These are phyloP conservation scores for Sorex maritimensis DNA, from an alignment of 2,797 vertebrate genomes.

Conservation along the genomic window DNA sequence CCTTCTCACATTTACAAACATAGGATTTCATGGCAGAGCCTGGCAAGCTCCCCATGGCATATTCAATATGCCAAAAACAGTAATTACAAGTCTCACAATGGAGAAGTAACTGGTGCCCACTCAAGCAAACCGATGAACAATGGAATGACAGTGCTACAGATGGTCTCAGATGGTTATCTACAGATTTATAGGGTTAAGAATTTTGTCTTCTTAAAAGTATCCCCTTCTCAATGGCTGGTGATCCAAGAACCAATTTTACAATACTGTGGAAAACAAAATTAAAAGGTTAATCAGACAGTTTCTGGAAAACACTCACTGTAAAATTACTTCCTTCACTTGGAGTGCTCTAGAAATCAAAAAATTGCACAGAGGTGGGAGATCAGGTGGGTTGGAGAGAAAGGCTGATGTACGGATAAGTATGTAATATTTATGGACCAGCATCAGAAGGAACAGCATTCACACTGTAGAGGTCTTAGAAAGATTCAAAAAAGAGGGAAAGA, in stretches of 20 bases:
- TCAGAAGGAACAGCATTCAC: no score
- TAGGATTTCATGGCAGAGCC: no score
- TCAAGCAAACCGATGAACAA: no score
- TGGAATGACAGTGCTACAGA: no score
- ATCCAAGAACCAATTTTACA: background rate
- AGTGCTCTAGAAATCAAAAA: constrained; percentile 33
- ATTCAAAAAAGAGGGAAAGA: no score
- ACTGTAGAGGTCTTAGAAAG: no score
- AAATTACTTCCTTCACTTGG: constrained; percentile 67
- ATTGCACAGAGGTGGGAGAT: background rate
- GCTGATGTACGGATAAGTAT: constrained; percentile 67
- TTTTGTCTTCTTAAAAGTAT: background rate
- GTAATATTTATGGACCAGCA: background rate
- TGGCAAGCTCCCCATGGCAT: no score
- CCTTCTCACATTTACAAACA: no score
- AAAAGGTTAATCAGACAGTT: background rate
- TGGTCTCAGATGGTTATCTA: no score
- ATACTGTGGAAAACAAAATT: constrained; percentile 39
- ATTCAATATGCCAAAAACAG: no score
- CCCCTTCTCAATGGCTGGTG: background rate
- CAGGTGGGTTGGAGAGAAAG: background rate
- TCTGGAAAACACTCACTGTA: constrained; percentile 81
- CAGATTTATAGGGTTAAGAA: background rate
- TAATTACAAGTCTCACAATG: no score
- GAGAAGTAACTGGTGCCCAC: no score